Base-by-base conservation (phyloP, 2,797 vertebrate genomes). In the Centropyge bicolor region DNA sequence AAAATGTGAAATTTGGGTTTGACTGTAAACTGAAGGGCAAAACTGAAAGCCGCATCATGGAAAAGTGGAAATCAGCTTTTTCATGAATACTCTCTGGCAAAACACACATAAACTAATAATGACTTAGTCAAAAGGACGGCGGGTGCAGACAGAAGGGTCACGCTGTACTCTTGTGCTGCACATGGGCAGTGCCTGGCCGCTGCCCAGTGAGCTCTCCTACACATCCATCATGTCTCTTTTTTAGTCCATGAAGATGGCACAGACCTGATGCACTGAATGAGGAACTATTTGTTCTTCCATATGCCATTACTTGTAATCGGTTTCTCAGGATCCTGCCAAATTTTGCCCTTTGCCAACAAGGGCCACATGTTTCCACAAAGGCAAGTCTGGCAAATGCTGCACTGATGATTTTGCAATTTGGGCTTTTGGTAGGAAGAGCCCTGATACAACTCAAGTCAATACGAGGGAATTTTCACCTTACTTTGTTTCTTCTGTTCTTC, bases 301-400 rank as follows among this genome's bases (percentile, higher is more conserved):
- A 99, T 99, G 97, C 95, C 96, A 92, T 93, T 91, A 94, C 96
- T 97, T 98, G 97, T 98, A 97, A 97, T 95, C 90, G 94, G 92
- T 95, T 96, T 95, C 94, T 94, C 94, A 93, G 91, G 91, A 95
- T 93, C 93, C 94, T 93, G 97, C 98, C 97, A 98, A 97, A 94
- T 93, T 86, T 91, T 94, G 95, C 85, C 89, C 86, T 88, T 90
- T 93, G 95, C 95, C 94, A 95, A 92, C 78, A 84, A 93, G 91
- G 92, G 93, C 95, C 94, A 95, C 93, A 95, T 95, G 94, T 96
- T 96, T 94, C 85, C 89, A 93, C 93, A 95, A 93, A 93, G 93
- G 90, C 90, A 94, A 91, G 89, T 82, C 92, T 95, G 94, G 95
- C 93, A 93, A 93, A 78, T 70, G 87, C 77, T 80, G 78, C 63